phyloP scores from a whole-genome alignment of 2,797 vertebrate species.

The Paedocypris micromegethes region DNA sequence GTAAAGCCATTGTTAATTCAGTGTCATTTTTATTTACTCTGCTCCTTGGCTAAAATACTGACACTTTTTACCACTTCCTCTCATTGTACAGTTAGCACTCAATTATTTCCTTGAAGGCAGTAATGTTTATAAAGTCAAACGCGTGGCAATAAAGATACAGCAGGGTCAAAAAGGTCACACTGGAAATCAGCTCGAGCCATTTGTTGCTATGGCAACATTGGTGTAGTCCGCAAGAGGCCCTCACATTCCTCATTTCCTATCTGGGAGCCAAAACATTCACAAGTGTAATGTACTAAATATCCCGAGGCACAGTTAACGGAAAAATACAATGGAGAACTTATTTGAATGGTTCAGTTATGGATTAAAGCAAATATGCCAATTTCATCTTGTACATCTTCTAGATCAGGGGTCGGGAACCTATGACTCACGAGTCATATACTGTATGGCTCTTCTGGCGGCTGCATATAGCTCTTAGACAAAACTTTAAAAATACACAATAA shows the following conservation, averaged over 20 bases:
- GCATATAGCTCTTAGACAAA: too few relatives aligned
- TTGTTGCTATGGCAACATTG: neutral
- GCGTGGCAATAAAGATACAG: neutral
- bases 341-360: neutral
- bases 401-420: too few relatives aligned
- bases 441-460: too few relatives aligned
- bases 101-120: neutral
- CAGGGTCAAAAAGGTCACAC: neutral
- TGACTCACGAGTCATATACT: too few relatives aligned
- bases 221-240: constrained; percentile 16
- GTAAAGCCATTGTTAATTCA: constrained; percentile 4
- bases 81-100: neutral
- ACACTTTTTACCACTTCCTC: constrained; percentile 27
- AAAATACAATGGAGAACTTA: neutral
- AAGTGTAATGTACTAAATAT: constrained; percentile 8
- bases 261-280: constrained; percentile 22
- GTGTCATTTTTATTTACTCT: constrained; percentile 40
- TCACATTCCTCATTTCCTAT: constrained; percentile 36
- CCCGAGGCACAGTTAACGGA: neutral
- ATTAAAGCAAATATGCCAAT: too few relatives aligned
- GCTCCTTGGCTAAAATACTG: constrained; percentile 2
- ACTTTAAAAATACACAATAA: too few relatives aligned
- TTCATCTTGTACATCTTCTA: too few relatives aligned
- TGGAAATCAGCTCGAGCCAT: neutral
- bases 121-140: neutral